A percentile compares a stretch with the other conserved stretches of the same genome.
These are phyloP conservation scores for Rhynchonycteris naso DNA, from an alignment of 2,797 vertebrate genomes.

Conservation along the genomic window DNA sequence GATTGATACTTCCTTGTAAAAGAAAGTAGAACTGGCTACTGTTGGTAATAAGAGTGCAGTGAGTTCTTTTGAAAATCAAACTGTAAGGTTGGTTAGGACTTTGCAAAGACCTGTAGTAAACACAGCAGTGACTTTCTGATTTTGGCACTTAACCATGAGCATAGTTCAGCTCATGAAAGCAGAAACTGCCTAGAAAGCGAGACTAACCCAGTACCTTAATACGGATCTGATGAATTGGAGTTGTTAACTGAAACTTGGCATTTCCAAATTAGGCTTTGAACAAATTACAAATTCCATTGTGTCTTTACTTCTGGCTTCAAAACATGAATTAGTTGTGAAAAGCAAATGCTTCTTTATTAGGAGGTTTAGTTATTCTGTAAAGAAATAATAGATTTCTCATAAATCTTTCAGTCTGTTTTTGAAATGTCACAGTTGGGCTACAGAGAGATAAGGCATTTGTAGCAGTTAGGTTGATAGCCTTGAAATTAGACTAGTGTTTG, in stretches of 20 bases:
- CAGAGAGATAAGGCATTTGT: background rate
- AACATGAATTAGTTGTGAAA: constrained; percentile 56
- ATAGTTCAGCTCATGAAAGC: constrained; percentile 36
- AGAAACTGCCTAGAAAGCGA: constrained; percentile 21
- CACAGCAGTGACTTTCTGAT: constrained; percentile 33
- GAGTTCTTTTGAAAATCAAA: constrained; percentile 32
- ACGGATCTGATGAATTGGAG: constrained; percentile 27
- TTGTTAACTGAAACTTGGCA: constrained; percentile 1
- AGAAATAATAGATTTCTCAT: constrained; percentile 29
- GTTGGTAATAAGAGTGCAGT: background rate
- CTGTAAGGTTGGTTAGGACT: constrained; percentile 6
- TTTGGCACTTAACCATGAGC: constrained; percentile 19
- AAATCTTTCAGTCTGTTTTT: constrained; percentile 30
- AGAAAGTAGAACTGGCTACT: constrained; percentile 4
- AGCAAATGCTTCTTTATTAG: background rate
- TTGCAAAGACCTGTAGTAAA: constrained; percentile 2
- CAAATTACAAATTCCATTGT: constrained; percentile 47
- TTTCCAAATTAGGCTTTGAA: constrained; percentile 65
- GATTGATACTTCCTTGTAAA: background rate
- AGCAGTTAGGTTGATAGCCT: background rate
- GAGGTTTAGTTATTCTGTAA: constrained; percentile 22
- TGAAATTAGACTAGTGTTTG: constrained; percentile 31
- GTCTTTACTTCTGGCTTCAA: constrained; percentile 25
- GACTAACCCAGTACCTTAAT: background rate
- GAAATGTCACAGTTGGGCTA: background rate